These are phyloP conservation scores for Himalopsyche tibetana DNA, from an alignment of 2,888 invertebrate genomes.

Conservation along the genomic window DNA sequence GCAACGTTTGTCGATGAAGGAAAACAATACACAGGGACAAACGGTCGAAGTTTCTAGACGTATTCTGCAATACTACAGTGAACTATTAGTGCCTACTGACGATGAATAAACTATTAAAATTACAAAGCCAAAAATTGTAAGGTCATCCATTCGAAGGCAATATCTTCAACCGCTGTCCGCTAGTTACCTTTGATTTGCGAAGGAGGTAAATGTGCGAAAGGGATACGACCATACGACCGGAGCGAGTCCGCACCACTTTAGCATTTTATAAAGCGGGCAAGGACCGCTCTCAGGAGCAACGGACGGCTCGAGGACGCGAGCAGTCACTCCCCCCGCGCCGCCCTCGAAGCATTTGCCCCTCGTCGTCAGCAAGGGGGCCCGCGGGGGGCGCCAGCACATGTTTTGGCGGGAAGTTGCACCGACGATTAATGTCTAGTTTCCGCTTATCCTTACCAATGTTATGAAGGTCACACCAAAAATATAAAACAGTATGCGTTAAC, in stretches of 20 bases:
- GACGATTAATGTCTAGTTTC: slow-evolving; percentile 34
- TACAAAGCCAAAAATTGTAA: slow-evolving; percentile 3
- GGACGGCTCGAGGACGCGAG: slow-evolving; percentile 57
- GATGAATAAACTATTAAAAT: neutral
- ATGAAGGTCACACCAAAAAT: neutral
- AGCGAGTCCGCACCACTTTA: neutral
- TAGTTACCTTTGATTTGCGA: slow-evolving; percentile 13
- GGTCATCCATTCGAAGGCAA: slow-evolving; percentile 30
- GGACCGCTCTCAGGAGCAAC: slow-evolving; percentile 62
- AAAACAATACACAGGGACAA: too few relatives aligned
- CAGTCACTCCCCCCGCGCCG: slow-evolving; percentile 41
- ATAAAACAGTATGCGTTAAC: neutral
- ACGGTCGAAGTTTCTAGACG: too few relatives aligned
- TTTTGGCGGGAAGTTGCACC: slow-evolving; percentile 56
- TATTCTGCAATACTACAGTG: neutral
- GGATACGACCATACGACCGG: slow-evolving; percentile 37
- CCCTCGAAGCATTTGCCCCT: slow-evolving; percentile 28
- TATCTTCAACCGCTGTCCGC: slow-evolving; percentile 2
- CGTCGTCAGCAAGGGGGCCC: slow-evolving; percentile 12
- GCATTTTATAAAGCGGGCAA: slow-evolving; percentile 53
- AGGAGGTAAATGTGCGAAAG: slow-evolving; percentile 43
- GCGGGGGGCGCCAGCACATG: slow-evolving; percentile 52
- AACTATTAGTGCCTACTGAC: neutral
- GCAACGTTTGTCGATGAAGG: too few relatives aligned
- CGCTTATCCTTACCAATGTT: neutral